These are phyloP conservation scores for Panthera tigris DNA, from an alignment of 2,113 vertebrate genomes.

Conservation along the genomic window DNA sequence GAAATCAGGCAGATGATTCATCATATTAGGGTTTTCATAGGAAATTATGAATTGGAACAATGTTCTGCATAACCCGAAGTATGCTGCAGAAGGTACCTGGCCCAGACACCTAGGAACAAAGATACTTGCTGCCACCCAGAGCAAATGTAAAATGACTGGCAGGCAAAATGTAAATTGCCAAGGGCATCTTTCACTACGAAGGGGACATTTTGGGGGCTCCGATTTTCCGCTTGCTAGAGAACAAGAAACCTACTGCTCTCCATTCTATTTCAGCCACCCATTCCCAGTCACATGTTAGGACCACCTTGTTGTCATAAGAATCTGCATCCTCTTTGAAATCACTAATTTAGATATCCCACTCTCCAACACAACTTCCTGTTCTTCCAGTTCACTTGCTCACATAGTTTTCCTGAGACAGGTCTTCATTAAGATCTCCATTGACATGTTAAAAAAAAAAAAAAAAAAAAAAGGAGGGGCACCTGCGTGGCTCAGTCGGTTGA, in stretches of 20 bases:
- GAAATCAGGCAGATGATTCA: conserved; percentile 65
- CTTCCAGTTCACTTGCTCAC: not conserved
- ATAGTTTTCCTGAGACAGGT: not conserved
- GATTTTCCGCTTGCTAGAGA: not conserved
- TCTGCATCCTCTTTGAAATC: not conserved
- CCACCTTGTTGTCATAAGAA: not conserved
- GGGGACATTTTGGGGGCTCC: not conserved
- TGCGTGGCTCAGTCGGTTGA: no score
- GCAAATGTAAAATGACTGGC: not conserved
- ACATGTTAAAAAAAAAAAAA: not conserved
- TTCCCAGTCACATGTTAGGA: not conserved
- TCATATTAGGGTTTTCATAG: conserved; percentile 48
- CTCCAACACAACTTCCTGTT: not conserved
- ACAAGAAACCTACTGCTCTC: not conserved
- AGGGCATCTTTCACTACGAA: not conserved
- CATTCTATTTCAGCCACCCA: not conserved
- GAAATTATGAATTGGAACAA: conserved; percentile 48
- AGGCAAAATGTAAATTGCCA: not conserved
- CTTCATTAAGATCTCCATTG: not conserved
- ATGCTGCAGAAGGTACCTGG: conserved; percentile 37
- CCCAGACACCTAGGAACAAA: conserved; percentile 5
- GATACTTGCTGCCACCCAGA: conserved; percentile 30
- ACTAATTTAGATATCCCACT: not conserved
- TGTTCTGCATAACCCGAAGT: conserved; percentile 45
- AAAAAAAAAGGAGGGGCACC: no score